Conservation (phyloP, 2,888 invertebrate species). For the Papilio elwesi region DNA sequence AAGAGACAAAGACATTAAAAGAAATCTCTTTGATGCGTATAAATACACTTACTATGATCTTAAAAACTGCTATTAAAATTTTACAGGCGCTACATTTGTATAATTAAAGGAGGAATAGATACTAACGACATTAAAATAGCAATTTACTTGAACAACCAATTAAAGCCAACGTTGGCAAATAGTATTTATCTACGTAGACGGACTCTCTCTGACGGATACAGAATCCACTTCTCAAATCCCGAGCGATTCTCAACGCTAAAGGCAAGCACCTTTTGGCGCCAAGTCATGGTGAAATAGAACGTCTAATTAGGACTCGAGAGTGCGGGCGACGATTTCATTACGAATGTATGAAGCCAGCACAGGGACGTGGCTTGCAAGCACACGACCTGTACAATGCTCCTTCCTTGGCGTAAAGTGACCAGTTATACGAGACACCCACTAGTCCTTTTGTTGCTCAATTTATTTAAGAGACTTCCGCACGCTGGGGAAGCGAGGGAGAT, state of each 20-base stretch:
- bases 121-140: slow-evolving; percentile 1
- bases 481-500: slow-evolving; percentile 57
- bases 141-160: slow-evolving; percentile 21
- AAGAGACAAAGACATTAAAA: no score
- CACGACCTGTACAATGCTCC: slow-evolving; percentile 75
- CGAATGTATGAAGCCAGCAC: slow-evolving; percentile 71
- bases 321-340: slow-evolving; percentile 72
- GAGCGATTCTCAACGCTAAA: slow-evolving; percentile 43
- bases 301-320: slow-evolving; percentile 68
- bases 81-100: slow-evolving; percentile 17
- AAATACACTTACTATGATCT: background rate
- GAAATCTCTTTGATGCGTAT: no score
- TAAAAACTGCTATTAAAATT: slow-evolving; percentile 12
- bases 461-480: slow-evolving; percentile 43
- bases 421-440: slow-evolving; percentile 57
- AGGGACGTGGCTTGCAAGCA: slow-evolving; percentile 72
- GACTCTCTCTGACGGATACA: slow-evolving; percentile 22
- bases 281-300: slow-evolving; percentile 46
- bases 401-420: slow-evolving; percentile 62
- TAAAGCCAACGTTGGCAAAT: slow-evolving; percentile 25
- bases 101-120: background rate
- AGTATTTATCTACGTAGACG: slow-evolving; percentile 30
- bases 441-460: slow-evolving; percentile 56
- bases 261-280: slow-evolving; percentile 39
- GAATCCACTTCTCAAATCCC: slow-evolving; percentile 41